phyloP scores from a whole-genome alignment of 2,113 vertebrate genomes.

The Stegastes partitus region DNA sequence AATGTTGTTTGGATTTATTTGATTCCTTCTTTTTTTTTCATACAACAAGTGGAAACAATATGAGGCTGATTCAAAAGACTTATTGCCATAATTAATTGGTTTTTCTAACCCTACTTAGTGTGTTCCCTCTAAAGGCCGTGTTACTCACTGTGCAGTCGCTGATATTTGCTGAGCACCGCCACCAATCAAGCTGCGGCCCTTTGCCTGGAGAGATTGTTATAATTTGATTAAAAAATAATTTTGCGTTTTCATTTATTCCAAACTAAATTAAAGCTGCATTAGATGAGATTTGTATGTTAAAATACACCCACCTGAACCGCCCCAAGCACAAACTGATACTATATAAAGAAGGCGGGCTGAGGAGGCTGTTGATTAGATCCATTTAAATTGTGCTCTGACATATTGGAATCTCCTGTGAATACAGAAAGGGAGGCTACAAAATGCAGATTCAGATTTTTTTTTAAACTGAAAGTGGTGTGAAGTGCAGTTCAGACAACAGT shows the following conservation, averaged over 20 bases:
- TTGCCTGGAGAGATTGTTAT: constrained; percentile 30
- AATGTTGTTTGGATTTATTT: not conserved
- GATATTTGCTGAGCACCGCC: constrained; percentile 18
- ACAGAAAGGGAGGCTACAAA: not conserved
- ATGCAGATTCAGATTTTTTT: not conserved
- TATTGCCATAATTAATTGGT: constrained; percentile 7
- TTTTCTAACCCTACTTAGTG: constrained; percentile 1
- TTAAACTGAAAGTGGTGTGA: too few relatives aligned
- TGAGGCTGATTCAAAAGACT: not conserved
- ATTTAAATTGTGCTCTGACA: constrained; percentile 24
- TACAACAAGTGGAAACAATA: not conserved
- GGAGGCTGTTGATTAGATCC: not conserved
- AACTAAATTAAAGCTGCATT: constrained; percentile 54
- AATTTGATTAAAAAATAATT: constrained; percentile 47
- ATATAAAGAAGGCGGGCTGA: not conserved
- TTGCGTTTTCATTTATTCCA: constrained; percentile 56
- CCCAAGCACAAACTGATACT: constrained; percentile 28
- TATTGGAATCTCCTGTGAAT: not conserved
- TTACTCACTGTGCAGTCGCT: not conserved
- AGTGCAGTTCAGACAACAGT: too few relatives aligned
- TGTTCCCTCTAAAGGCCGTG: not conserved
- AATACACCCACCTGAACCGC: constrained; percentile 3
- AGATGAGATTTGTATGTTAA: constrained; percentile 25
- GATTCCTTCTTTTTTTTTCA: not conserved
- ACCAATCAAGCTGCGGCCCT: constrained; percentile 18